Percentiles rank a stretch among this genome's conserved stretches.
Evolutionary conservation across 2,888 invertebrate species (phyloP).

Genomic region (Diabrotica balteata): DNA sequence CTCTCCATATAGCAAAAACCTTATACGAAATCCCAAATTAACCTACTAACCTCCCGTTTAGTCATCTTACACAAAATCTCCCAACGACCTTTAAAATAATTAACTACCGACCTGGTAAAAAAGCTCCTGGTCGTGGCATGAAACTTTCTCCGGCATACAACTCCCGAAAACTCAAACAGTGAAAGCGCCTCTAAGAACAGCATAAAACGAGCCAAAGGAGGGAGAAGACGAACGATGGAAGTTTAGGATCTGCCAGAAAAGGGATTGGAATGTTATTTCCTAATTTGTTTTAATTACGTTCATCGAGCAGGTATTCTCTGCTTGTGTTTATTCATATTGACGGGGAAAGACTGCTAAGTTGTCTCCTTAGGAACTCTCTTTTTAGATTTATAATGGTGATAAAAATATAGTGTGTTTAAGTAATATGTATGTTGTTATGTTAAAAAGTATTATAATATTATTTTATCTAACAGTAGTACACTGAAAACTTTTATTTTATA

Average conservation of each 20-base stretch:
- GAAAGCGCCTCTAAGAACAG: not conserved
- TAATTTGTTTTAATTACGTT: slow-evolving; percentile 22
- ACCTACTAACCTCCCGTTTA: not conserved
- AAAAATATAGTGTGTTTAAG: no score
- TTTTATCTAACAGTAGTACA: no score
- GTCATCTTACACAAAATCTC: not conserved
- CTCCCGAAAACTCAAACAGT: not conserved
- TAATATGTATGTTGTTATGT: no score
- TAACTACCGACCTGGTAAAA: not conserved
- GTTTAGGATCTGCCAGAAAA: slow-evolving; percentile 12
- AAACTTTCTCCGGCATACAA: not conserved
- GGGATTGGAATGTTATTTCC: slow-evolving; percentile 25
- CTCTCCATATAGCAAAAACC: not conserved
- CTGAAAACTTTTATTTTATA: no score
- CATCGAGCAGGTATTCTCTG: not conserved
- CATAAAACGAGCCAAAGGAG: not conserved
- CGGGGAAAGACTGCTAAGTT: no score
- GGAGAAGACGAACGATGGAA: slow-evolving; percentile 1
- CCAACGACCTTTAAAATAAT: not conserved
- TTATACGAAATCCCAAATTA: not conserved
- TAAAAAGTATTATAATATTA: no score
- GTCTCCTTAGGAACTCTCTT: no score
- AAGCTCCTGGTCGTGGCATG: not conserved
- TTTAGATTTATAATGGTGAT: no score
- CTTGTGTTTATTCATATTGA: no score